Evolutionary conservation across 2,888 invertebrate genomes (phyloP).

Genomic region (Rutpela maculata): DNA sequence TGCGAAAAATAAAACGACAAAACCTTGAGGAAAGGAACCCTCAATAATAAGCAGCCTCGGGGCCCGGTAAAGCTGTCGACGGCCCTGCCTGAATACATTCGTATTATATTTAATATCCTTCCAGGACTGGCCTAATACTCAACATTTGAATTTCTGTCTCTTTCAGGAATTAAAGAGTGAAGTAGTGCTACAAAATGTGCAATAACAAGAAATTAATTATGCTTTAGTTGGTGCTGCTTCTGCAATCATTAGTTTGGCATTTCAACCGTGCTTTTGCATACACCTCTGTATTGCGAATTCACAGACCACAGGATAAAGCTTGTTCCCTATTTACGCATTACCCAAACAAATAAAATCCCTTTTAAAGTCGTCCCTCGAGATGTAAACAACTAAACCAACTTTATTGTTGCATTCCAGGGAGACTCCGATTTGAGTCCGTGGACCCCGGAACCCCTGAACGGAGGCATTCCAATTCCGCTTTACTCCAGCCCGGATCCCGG

Average conservation of each 20-base stretch:
- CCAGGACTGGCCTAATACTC: too few relatives aligned
- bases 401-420: slow-evolving; percentile 69
- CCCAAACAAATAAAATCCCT: slow-evolving; percentile 16
- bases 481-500: slow-evolving; percentile 68
- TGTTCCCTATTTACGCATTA: neutral
- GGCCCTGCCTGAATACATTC: too few relatives aligned
- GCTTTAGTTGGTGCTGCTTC: neutral
- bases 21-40: too few relatives aligned
- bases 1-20: too few relatives aligned
- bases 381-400: slow-evolving; percentile 21
- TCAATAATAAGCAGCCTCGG: too few relatives aligned
- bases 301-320: slow-evolving; percentile 6
- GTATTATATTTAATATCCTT: too few relatives aligned
- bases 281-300: neutral
- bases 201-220: neutral
- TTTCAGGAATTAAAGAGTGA: too few relatives aligned
- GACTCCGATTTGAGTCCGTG: slow-evolving; percentile 75
- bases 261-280: neutral
- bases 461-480: slow-evolving; percentile 67
- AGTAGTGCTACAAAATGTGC: too few relatives aligned
- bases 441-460: slow-evolving; percentile 69
- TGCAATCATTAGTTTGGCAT: neutral
- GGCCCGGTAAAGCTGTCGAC: too few relatives aligned
- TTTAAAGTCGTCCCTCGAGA: slow-evolving; percentile 17
- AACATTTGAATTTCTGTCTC: too few relatives aligned